These are phyloP conservation scores for Clanis bilineata DNA, from an alignment of 2,888 invertebrate genomes.

Conservation along the genomic window DNA sequence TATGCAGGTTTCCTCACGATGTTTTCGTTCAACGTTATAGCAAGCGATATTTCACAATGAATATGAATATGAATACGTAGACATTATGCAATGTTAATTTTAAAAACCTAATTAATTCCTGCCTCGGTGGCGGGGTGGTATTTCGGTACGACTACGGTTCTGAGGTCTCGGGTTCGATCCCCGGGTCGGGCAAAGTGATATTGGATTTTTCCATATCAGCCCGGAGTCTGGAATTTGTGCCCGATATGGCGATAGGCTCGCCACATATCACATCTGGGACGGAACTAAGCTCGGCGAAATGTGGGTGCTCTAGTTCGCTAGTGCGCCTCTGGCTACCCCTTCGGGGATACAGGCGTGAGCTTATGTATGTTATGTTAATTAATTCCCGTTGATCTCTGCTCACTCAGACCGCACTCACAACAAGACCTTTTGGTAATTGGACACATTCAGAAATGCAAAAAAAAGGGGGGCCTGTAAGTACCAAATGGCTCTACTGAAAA, in stretches of 20 bases:
- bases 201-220: too few species aligned
- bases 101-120: too few species aligned
- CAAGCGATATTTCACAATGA: too few species aligned
- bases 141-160: too few species aligned
- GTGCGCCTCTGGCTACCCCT: background rate
- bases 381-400: conserved; percentile 20
- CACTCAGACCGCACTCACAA: conserved; percentile 35
- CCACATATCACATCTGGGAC: background rate
- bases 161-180: too few species aligned
- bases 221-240: background rate
- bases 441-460: conserved; percentile 71
- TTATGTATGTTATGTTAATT: background rate
- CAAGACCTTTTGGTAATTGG: conserved; percentile 60
- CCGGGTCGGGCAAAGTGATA: too few species aligned
- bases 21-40: too few species aligned
- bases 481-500: conserved; percentile 61
- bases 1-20: too few species aligned
- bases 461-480: conserved; percentile 49
- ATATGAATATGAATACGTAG: too few species aligned
- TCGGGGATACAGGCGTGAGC: background rate
- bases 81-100: too few species aligned
- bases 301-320: background rate
- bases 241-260: background rate
- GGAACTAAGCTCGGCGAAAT: background rate
- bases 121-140: too few species aligned